Evolutionary conservation across 2,888 invertebrate species (phyloP), one percentile per base, ranked within the genome.

Genomic region (Capitulum mitella): DNA sequence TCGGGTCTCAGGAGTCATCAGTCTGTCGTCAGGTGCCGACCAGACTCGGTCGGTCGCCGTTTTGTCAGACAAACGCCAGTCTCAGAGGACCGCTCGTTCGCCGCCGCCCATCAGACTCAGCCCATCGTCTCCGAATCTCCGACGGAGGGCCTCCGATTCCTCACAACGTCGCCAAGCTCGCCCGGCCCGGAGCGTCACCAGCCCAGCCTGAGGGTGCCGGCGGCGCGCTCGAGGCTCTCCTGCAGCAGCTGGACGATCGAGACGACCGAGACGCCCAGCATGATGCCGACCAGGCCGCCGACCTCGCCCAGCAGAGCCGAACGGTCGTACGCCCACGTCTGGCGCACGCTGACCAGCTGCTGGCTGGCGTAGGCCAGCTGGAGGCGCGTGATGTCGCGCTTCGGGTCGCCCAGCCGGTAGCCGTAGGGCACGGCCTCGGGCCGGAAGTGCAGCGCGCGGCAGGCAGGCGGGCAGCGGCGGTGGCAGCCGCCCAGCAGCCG

Each of bases 201-300:
- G 6, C 46, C 14, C 46, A 46, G 6, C 54, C 22, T 10, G 26
- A 54, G 54, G 22, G 2, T 54, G 54, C 26, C 29, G 29, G 58
- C 58, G 8, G 58, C 58, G 8, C 10, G 10, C 10, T 26, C 58
- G n/a, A 58, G n/a, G 12, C 58, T 29, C 5, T 58, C 58, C 58
- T 58, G 58, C 58, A 58, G 58, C 58, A 58, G 58, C 58, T 58
- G 58, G n/a, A 58, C n/a, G n/a, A 58, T 29, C n/a, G 58, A 58
- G 8, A 58, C 58, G n/a, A 58, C n/a, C n/a, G 58, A 58, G n/a
- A 58, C 58, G n/a, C 58, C 58, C n/a, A 58, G 58, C 58, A 58
- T 58, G 58, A 58, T 58, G 58, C 58, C 58, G 10, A 58, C 58
- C n/a, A 58, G n/a, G 29, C 58, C 58, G 29, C 58, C 58, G 58